A percentile compares a stretch with the other conserved stretches of the same genome.
These are phyloP conservation scores for Dioctria linearis DNA, from an alignment of 2,888 invertebrate genomes.

Conservation along the genomic window DNA sequence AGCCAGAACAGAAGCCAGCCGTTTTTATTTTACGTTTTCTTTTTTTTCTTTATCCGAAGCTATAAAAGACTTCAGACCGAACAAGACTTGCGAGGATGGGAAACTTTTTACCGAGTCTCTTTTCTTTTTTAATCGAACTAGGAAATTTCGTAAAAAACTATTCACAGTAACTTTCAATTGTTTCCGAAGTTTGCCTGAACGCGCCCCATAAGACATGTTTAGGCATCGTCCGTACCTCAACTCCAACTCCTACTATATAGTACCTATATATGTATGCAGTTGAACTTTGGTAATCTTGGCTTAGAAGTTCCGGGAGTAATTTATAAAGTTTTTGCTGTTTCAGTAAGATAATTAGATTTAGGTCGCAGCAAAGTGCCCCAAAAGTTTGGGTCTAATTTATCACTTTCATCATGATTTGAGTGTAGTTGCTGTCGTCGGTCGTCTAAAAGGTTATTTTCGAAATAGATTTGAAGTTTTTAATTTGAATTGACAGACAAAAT, in stretches of 20 bases:
- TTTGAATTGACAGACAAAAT: too few species aligned
- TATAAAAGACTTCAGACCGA: neutral
- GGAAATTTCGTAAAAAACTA: slow-evolving; percentile 44
- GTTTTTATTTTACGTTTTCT: neutral
- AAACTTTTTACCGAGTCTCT: slow-evolving; percentile 23
- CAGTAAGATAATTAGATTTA: slow-evolving; percentile 37
- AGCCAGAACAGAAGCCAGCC: slow-evolving; percentile 25
- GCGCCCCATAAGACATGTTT: slow-evolving; percentile 26
- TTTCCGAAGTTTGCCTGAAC: slow-evolving; percentile 38
- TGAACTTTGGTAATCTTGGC: slow-evolving; percentile 37
- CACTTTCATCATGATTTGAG: neutral
- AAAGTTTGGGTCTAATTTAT: neutral
- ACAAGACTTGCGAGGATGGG: slow-evolving; percentile 22
- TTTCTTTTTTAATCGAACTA: slow-evolving; percentile 34
- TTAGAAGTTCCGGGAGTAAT: slow-evolving; percentile 36
- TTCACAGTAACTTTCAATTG: slow-evolving; percentile 48
- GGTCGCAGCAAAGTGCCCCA: neutral
- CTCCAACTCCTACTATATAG: too few species aligned
- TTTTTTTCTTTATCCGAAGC: neutral
- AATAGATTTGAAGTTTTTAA: too few species aligned
- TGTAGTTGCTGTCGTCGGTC: neutral
- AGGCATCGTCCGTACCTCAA: slow-evolving; percentile 3
- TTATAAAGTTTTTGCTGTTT: slow-evolving; percentile 44
- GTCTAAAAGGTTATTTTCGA: neutral
- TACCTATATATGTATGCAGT: neutral